Conservation (phyloP, 2,797 vertebrate genomes). For the Poeciliopsis infans region DNA sequence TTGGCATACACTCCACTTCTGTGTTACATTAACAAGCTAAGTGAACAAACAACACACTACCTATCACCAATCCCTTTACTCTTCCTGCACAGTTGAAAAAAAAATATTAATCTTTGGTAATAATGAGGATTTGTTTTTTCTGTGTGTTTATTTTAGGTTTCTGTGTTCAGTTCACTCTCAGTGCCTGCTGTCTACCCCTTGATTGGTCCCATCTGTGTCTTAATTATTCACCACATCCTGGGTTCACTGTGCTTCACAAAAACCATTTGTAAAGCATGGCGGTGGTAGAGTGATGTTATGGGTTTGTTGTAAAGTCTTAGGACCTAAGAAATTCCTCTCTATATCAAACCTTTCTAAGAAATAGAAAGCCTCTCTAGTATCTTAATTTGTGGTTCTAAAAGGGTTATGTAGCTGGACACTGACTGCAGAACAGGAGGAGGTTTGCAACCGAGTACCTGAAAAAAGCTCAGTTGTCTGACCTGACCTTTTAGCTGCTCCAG, state of each 20-base stretch:
- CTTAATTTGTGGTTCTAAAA: not conserved
- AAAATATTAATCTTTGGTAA: not conserved
- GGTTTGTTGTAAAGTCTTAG: not conserved
- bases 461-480: conserved; percentile 4
- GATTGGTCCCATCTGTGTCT: no score
- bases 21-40: not conserved
- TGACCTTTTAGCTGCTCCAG: conserved; percentile 11
- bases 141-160: no score
- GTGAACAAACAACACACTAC: not conserved
- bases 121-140: not conserved
- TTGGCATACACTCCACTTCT: not conserved
- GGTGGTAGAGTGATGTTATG: not conserved
- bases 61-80: not conserved
- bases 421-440: not conserved
- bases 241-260: no score
- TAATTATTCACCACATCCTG: no score
- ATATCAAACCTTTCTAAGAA: not conserved
- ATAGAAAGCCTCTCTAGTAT: not conserved
- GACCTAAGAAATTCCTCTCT: not conserved
- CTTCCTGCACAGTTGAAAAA: not conserved
- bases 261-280: not conserved
- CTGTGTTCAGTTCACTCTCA: no score
- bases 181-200: no score
- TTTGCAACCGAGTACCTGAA: not conserved
- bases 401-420: not conserved